Percentiles rank a stretch among this genome's conserved stretches.
These are phyloP conservation scores for Aporrectodea caliginosa DNA, from an alignment of 1,140 invertebrate species.

Conservation along the genomic window DNA sequence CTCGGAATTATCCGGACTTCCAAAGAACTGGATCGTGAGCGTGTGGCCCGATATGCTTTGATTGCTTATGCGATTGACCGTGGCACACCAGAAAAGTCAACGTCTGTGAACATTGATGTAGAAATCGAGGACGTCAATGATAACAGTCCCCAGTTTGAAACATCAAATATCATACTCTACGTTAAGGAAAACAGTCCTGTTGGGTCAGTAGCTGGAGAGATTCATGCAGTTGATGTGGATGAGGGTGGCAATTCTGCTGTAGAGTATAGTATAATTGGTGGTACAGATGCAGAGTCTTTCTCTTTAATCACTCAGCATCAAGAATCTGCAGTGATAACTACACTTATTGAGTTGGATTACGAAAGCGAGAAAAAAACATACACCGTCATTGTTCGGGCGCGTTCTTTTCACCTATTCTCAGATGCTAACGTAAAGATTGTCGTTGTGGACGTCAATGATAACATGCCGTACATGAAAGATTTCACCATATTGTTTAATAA, in stretches of 20 bases:
- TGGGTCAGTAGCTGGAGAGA: constrained; percentile 79
- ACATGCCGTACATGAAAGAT: constrained; percentile 81
- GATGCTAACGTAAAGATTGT: constrained; percentile 84
- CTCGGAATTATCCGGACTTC: constrained; percentile 89
- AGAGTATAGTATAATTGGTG: constrained; percentile 85
- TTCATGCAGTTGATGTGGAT: constrained; percentile 88
- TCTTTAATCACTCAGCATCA: constrained; percentile 59
- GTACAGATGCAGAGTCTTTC: constrained; percentile 82
- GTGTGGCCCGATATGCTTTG: constrained; percentile 75
- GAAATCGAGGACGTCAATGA: constrained; percentile 64
- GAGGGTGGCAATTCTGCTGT: constrained; percentile 87
- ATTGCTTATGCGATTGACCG: constrained; percentile 81
- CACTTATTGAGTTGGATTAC: constrained; percentile 85
- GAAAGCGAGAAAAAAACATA: constrained; percentile 85
- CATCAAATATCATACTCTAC: constrained; percentile 72
- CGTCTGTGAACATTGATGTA: constrained; percentile 72
- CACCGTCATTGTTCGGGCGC: constrained; percentile 79
- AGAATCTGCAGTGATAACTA: constrained; percentile 66
- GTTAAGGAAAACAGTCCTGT: constrained; percentile 90
- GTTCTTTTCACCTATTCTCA: constrained; percentile 80
- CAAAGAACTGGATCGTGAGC: constrained; percentile 86
- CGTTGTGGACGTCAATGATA: constrained; percentile 72
- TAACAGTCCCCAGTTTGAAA: constrained; percentile 68
- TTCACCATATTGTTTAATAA: constrained; percentile 95
- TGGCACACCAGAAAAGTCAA: constrained; percentile 63